Evolutionary conservation across 2,888 invertebrate species (phyloP).

Genomic region (Seira sanloemensis): DNA sequence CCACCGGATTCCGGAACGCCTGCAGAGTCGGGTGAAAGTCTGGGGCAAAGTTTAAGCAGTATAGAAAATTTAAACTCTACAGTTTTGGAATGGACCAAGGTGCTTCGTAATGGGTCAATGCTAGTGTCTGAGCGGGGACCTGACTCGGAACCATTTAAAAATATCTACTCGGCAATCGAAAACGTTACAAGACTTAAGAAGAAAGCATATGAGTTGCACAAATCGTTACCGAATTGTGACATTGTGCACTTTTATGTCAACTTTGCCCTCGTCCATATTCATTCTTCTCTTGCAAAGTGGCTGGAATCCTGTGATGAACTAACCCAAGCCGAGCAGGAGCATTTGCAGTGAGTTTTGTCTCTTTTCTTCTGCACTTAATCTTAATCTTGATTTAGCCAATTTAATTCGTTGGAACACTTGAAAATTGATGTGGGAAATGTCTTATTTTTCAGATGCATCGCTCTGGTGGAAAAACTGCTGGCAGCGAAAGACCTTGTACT

Average conservation of each 20-base stretch:
- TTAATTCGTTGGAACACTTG: too few relatives aligned
- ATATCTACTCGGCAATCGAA: constrained; percentile 67
- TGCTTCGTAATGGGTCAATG: constrained; percentile 26
- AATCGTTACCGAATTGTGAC: constrained; percentile 12
- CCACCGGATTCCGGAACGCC: not conserved
- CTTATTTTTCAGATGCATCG: constrained; percentile 65
- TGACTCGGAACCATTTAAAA: constrained; percentile 66
- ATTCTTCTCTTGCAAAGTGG: constrained; percentile 71
- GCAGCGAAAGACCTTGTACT: constrained; percentile 25
- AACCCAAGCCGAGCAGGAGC: constrained; percentile 63
- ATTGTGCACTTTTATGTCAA: constrained; percentile 56
- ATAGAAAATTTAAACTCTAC: constrained; percentile 35
- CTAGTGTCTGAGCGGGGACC: constrained; percentile 43
- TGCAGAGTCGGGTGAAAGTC: too few relatives aligned
- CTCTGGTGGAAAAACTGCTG: constrained; percentile 58
- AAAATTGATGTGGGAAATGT: not conserved
- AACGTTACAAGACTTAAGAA: constrained; percentile 25
- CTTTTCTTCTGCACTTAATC: too few relatives aligned
- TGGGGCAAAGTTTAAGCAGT: too few relatives aligned
- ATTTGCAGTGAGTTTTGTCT: constrained; percentile 67
- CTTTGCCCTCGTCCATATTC: constrained; percentile 68
- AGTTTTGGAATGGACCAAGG: constrained; percentile 50
- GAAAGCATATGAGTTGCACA: constrained; percentile 37
- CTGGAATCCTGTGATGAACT: constrained; percentile 69
- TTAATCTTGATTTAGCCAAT: too few relatives aligned